phyloP scores from a whole-genome alignment of 2,888 invertebrate species.

The Spicauda simplicius region DNA sequence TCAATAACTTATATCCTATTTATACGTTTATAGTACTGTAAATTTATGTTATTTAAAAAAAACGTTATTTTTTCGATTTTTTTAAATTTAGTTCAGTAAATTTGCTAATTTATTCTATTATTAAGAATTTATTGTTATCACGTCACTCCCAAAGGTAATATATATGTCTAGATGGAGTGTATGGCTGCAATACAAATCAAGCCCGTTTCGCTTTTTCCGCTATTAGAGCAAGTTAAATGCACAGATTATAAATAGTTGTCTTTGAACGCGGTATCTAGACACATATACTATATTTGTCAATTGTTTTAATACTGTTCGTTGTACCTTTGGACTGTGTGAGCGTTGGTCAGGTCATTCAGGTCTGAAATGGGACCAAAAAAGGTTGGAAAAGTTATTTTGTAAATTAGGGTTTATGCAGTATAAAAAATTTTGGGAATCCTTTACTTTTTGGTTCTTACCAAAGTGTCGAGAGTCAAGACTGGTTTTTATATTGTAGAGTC shows the following conservation, averaged over 20 bases:
- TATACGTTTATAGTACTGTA: too few relatives aligned
- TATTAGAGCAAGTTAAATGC: background rate
- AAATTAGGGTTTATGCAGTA: conserved; percentile 31
- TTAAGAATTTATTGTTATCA: background rate
- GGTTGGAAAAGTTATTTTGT: conserved; percentile 44
- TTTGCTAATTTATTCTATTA: too few relatives aligned
- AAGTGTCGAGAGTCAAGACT: conserved; percentile 50
- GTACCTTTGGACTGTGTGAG: conserved; percentile 46
- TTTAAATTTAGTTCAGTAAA: background rate
- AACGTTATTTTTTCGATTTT: background rate
- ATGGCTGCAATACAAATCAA: background rate
- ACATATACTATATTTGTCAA: conserved; percentile 17
- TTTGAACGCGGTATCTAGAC: background rate
- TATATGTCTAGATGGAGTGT: background rate
- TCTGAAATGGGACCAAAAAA: conserved; percentile 50
- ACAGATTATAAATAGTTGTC: background rate
- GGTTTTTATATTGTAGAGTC: conserved; percentile 43
- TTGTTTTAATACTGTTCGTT: conserved; percentile 25
- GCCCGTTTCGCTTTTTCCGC: background rate
- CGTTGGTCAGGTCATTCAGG: conserved; percentile 39
- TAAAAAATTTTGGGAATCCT: conserved; percentile 24
- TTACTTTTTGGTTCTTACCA: conserved; percentile 41
- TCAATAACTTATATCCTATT: too few relatives aligned
- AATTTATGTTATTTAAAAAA: background rate
- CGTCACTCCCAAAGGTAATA: background rate